phyloP scores from a whole-genome alignment of 2,797 vertebrate species.

The Halcyon smyrnensis region DNA sequence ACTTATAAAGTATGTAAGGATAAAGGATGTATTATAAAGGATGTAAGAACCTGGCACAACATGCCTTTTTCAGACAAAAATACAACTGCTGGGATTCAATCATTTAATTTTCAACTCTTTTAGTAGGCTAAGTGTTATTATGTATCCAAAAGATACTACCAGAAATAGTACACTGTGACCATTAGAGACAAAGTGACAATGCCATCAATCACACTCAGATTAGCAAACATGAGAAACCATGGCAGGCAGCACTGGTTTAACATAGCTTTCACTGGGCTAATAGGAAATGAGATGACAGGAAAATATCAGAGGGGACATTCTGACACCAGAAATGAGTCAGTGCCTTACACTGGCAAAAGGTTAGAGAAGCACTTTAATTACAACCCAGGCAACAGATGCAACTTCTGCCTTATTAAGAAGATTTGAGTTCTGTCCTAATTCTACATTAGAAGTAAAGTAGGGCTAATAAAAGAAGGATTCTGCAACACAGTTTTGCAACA shows the following conservation, averaged over 20 bases:
- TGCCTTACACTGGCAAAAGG: background rate
- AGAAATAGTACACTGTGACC: background rate
- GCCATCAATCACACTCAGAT: background rate
- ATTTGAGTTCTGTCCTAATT: background rate
- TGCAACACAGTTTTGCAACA: background rate
- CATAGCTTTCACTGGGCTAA: background rate
- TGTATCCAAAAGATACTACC: background rate
- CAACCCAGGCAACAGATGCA: background rate
- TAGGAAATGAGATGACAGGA: background rate
- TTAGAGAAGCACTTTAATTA: background rate
- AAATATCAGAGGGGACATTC: background rate
- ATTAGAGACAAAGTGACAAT: background rate
- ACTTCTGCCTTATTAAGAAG: background rate
- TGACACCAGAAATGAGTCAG: background rate
- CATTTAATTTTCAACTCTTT: slow-evolving; percentile 7
- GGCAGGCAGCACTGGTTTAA: background rate
- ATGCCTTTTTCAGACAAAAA: background rate
- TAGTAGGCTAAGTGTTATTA: background rate
- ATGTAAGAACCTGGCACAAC: background rate
- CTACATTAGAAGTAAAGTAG: background rate
- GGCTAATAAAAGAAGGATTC: background rate
- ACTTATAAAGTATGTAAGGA: background rate
- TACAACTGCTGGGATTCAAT: background rate
- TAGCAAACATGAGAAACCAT: background rate
- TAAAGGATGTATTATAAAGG: background rate